Percentiles rank a stretch among this genome's conserved stretches.
phyloP scores from a whole-genome alignment of 2,888 invertebrate species.

The Aleiodes testaceus region DNA sequence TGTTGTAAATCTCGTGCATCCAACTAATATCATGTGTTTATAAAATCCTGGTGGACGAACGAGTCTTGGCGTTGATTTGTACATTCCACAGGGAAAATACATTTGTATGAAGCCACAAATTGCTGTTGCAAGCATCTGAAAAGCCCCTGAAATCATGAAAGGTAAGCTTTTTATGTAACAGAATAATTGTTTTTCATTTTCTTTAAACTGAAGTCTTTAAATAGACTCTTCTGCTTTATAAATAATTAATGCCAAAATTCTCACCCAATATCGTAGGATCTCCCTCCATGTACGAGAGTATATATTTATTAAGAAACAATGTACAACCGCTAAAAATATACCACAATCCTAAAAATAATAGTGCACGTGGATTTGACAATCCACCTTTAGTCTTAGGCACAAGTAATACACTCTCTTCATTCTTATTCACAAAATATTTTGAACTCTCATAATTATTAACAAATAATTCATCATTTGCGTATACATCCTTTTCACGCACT shows the following conservation, averaged over 20 bases:
- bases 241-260: slow-evolving; percentile 46
- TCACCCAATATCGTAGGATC: slow-evolving; percentile 84
- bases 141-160: slow-evolving; percentile 76
- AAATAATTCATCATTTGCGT: slow-evolving; percentile 59
- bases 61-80: slow-evolving; percentile 76
- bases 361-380: slow-evolving; percentile 76
- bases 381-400: slow-evolving; percentile 72
- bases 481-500: slow-evolving; percentile 56
- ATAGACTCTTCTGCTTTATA: slow-evolving; percentile 28
- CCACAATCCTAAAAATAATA: slow-evolving; percentile 80
- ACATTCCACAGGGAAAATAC: slow-evolving; percentile 84
- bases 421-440: slow-evolving; percentile 51
- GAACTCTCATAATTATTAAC: slow-evolving; percentile 58
- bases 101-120: slow-evolving; percentile 84
- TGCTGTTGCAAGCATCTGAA: slow-evolving; percentile 85
- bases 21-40: slow-evolving; percentile 83
- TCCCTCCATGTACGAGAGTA: slow-evolving; percentile 81
- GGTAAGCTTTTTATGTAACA: not conserved
- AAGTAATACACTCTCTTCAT: slow-evolving; percentile 62
- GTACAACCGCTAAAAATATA: slow-evolving; percentile 86
- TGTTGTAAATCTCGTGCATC: slow-evolving; percentile 82
- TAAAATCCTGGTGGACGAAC: slow-evolving; percentile 81
- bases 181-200: too few species aligned
- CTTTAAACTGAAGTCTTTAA: too few species aligned
- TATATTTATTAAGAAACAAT: slow-evolving; percentile 85